A percentile compares a stretch with the other conserved stretches of the same genome.
These are phyloP conservation scores for Ganaspis brasiliensis DNA, from an alignment of 2,888 invertebrate species.

Conservation along the genomic window DNA sequence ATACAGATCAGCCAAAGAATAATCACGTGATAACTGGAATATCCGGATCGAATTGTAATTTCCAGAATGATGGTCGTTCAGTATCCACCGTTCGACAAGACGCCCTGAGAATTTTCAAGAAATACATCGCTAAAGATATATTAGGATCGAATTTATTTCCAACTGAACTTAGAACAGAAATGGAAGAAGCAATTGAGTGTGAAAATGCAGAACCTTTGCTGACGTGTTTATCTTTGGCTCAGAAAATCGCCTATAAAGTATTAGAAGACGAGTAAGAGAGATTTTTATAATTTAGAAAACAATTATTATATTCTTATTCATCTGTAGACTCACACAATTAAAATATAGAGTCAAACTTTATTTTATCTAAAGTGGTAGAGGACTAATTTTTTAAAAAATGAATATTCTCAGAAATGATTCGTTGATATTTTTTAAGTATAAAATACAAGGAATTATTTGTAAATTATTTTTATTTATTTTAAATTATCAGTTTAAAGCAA, in stretches of 20 bases:
- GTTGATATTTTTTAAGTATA: too few relatives aligned
- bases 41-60: conserved; percentile 11
- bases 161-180: conserved; percentile 83
- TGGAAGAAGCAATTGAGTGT: conserved; percentile 86
- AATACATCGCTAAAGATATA: conserved; percentile 88
- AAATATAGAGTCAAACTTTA: too few relatives aligned
- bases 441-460: too few relatives aligned
- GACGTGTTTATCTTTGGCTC: conserved; percentile 88
- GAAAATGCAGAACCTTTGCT: conserved; percentile 86
- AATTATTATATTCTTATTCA: not conserved
- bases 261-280: conserved; percentile 86
- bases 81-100: conserved; percentile 78
- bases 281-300: not conserved
- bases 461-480: too few relatives aligned
- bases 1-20: conserved; percentile 75
- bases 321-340: too few relatives aligned
- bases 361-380: too few relatives aligned
- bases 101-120: conserved; percentile 89
- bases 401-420: too few relatives aligned
- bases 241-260: conserved; percentile 85
- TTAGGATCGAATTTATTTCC: conserved; percentile 84
- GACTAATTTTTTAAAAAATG: too few relatives aligned
- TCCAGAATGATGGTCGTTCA: conserved; percentile 46
- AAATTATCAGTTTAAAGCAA: too few relatives aligned
- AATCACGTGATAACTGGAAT: conserved; percentile 57